Evolutionary conservation across 2,888 invertebrate genomes (phyloP), one percentile per base, ranked within the genome.

Genomic region (Ferrisia virgata): DNA sequence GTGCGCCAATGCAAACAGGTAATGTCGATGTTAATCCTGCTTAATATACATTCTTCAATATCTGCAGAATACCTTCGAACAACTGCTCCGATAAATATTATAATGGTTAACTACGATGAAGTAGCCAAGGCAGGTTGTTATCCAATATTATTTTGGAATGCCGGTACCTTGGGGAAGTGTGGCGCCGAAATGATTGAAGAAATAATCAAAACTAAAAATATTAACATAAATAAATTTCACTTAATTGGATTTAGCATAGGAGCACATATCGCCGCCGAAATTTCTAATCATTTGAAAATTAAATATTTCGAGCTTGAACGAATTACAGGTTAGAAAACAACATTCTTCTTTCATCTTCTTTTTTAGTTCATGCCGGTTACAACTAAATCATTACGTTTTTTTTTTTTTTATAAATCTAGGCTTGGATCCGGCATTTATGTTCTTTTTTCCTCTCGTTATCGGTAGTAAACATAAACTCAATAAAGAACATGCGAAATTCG

Each of bases 161-260:
- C 87, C 43, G 93, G 93, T 87, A 90, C 91, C 0, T 90, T 91
- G 0, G 92, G 91, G n/a, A 90, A 89, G 87, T 93, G 93, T 86
- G 89, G 90, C 0, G 92, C 91, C 0, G 90, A 91, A 86, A 87
- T 93, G 4, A 89, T 93, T 0, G 91, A 92, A 85, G 87, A 88
- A 39, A 87, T 93, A 78, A 89, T 92, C 11, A 87, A 88, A 76
- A 40, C 18, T 6, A 22, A 53, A 0, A 90, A 92, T 53, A 85
- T 87, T 0, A 58, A 53, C 2, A 87, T 91, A n/a, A 86, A 89
- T 0, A 87, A 87, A 79, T 89, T 93, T 81, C 93, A 93, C 86
- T 87, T 92, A 0, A 91, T 93, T 78, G 93, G 93, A 0, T 93
- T 92, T 87, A 93, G 93, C 87, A 89, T 93, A 15, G 93, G 93